Percentiles rank a stretch among this genome's conserved stretches.
Evolutionary conservation across 2,113 vertebrate genomes (phyloP).

Genomic region (Spea bombifrons): DNA sequence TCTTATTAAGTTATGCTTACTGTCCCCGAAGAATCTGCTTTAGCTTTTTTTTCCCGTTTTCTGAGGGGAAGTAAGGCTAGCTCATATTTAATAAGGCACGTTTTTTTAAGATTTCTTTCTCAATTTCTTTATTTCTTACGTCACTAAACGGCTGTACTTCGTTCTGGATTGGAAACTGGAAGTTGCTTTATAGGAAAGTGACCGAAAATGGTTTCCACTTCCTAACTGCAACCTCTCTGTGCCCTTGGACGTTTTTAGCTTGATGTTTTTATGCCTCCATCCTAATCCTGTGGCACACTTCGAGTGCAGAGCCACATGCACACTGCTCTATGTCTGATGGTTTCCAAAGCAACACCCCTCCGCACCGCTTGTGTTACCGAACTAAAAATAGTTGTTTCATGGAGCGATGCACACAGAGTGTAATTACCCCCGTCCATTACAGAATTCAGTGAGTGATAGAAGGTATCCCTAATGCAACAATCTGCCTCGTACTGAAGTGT

Average conservation of each 20-base stretch:
- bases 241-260: constrained; percentile 55
- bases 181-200: too few species aligned
- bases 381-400: constrained; percentile 64
- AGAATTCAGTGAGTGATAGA: constrained; percentile 57
- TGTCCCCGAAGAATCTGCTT: too few species aligned
- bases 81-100: too few species aligned
- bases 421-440: constrained; percentile 65
- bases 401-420: constrained; percentile 60
- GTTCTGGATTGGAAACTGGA: too few species aligned
- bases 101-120: too few species aligned
- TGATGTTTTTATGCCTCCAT: constrained; percentile 53
- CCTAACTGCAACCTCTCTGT: constrained; percentile 4
- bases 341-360: constrained; percentile 65
- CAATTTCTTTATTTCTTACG: too few species aligned
- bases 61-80: too few species aligned
- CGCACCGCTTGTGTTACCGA: constrained; percentile 63
- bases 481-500: constrained; percentile 54
- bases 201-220: not conserved
- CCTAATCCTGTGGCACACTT: constrained; percentile 56
- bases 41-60: too few species aligned
- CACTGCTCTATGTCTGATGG: constrained; percentile 62
- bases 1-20: too few species aligned
- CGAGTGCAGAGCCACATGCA: constrained; percentile 58
- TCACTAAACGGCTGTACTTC: too few species aligned
- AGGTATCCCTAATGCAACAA: constrained; percentile 62